These are phyloP conservation scores for Idaea aversata DNA, from an alignment of 2,888 invertebrate genomes.

Conservation along the genomic window DNA sequence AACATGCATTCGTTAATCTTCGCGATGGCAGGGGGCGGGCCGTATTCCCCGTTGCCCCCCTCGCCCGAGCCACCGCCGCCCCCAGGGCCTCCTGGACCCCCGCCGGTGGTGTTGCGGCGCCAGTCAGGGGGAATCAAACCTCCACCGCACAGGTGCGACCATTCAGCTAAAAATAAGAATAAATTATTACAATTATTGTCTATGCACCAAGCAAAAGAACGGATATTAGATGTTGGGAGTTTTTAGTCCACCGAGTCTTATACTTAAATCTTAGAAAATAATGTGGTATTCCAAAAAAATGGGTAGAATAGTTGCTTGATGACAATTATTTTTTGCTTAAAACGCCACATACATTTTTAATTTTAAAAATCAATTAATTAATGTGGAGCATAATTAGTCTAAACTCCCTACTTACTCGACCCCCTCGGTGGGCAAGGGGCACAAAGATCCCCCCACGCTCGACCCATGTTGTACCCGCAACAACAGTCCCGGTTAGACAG, in stretches of 20 bases:
- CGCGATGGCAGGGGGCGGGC: conserved; percentile 55
- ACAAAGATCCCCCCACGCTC: conserved; percentile 91
- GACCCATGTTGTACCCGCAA: conserved; percentile 92
- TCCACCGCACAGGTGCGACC: conserved; percentile 80
- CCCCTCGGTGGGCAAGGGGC: conserved; percentile 84
- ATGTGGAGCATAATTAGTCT: background rate
- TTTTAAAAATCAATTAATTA: too few species aligned
- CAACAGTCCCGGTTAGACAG: conserved; percentile 92
- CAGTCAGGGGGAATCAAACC: conserved; percentile 61
- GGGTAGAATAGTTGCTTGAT: too few species aligned
- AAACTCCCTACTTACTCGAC: conserved; percentile 49
- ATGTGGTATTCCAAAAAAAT: too few species aligned
- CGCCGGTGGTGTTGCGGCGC: conserved; percentile 61
- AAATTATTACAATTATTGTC: too few species aligned
- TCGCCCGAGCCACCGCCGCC: conserved; percentile 26
- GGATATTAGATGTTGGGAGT: too few species aligned
- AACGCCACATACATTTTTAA: too few species aligned
- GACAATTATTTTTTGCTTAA: too few species aligned
- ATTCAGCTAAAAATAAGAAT: conserved; percentile 70
- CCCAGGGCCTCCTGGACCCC: conserved; percentile 29
- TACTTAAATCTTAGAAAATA: too few species aligned
- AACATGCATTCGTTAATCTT: conserved; percentile 88
- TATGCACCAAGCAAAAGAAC: background rate
- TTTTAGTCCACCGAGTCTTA: too few species aligned
- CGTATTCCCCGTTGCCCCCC: conserved; percentile 35